A percentile compares a stretch with the other conserved stretches of the same genome.
These are phyloP conservation scores for Drosophila lacertosa DNA, from an alignment of 1,140 invertebrate genomes.

Conservation along the genomic window DNA sequence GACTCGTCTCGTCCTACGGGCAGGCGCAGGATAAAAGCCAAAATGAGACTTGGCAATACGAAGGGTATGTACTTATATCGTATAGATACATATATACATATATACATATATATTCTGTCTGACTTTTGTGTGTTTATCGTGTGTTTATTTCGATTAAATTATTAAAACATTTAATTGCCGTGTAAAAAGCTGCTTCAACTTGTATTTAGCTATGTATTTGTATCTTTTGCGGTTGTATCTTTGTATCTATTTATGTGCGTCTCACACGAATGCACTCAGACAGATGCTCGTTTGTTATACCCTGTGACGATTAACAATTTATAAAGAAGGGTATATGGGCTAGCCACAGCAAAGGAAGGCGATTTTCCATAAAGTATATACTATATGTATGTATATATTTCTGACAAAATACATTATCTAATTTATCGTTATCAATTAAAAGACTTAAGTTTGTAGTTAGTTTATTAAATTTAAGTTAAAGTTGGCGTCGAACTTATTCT, in stretches of 20 bases:
- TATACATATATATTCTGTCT: background rate
- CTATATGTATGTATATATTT: too few relatives aligned
- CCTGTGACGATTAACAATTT: too few relatives aligned
- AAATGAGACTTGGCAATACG: background rate
- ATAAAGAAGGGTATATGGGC: too few relatives aligned
- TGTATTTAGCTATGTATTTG: constrained; percentile 14
- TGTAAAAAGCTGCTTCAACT: constrained; percentile 11
- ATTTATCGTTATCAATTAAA: too few relatives aligned
- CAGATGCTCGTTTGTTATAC: background rate
- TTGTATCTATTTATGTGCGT: background rate
- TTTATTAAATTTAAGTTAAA: too few relatives aligned
- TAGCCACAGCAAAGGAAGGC: too few relatives aligned
- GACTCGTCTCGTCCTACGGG: too few relatives aligned
- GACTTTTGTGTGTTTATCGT: constrained; percentile 10
- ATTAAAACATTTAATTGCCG: constrained; percentile 52
- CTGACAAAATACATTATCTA: too few relatives aligned
- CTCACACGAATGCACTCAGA: constrained; percentile 15
- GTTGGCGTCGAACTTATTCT: too few relatives aligned
- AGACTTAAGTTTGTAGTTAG: too few relatives aligned
- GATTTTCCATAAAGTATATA: too few relatives aligned
- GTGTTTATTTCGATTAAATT: constrained; percentile 43
- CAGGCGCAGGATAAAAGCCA: background rate
- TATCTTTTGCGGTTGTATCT: constrained; percentile 11
- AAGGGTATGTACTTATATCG: constrained; percentile 6
- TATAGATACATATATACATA: constrained; percentile 22